Evolutionary conservation across 2,797 vertebrate species (phyloP), one percentile per base, ranked within the genome.

Genomic region (Alca torda): DNA sequence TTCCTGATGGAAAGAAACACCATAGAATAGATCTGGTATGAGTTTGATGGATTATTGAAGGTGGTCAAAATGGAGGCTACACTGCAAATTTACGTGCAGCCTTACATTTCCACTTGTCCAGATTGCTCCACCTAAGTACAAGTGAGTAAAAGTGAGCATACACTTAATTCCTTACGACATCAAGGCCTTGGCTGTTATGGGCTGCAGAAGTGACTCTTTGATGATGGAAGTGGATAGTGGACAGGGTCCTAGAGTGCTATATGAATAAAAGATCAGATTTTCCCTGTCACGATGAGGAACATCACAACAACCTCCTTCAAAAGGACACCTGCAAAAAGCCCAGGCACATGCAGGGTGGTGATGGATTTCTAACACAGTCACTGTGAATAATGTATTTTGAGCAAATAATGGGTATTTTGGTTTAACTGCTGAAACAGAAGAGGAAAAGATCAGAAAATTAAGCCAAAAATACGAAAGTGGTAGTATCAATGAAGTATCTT

Each of bases 301-400:
- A 26, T 3, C 0, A 2, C n/a, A 86, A 65, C 13, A 87, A 50
- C 13, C 28, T 84, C 8, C 9, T 83, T 64, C 41, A 45, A 60
- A 78, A 67, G 5, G 28, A 56, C 18, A 70, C 28, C 12, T 68
- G 33, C n/a, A 57, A 8, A 70, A 80, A 87, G 23, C 28, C 17
- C 31, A 33, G 19, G 12, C 6, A 48, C 0, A 0, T 57, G 26
- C 25, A 83, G 64, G 8, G 6, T 41, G 21, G 21, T 21, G 12
- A 59, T n/a, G 25, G 56, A 67, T 60, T 87, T 82, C 43, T 59
- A 39, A 54, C 20, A 31, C 20, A 68, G 4, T 35, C 23, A 17
- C 19, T 26, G 25, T 72, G 35, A 70, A 64, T 33, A 83, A 85
- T 0, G 0, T 16, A 37, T 50, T 87, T 85, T 53, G n/a, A 85